A percentile compares a stretch with the other conserved stretches of the same genome.
These are phyloP conservation scores for Magallana ariakensis DNA, from an alignment of 1,140 invertebrate species.

Conservation along the genomic window DNA sequence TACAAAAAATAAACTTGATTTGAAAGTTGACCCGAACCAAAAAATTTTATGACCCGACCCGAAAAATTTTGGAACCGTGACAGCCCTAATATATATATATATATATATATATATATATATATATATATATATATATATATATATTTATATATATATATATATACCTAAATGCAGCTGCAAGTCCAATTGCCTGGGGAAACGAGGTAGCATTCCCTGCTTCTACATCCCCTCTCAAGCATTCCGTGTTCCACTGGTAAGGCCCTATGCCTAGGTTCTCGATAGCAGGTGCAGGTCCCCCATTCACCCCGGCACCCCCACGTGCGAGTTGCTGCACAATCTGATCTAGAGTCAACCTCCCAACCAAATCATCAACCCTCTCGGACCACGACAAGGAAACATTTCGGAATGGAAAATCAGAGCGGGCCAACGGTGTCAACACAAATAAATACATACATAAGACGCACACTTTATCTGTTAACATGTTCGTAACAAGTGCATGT, in stretches of 20 bases:
- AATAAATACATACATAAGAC: not conserved
- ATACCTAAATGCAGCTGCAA: conserved; percentile 77
- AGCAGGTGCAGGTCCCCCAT: conserved; percentile 72
- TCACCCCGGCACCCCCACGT: conserved; percentile 70
- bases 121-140: no score
- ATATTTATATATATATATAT: no score
- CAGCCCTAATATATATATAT: no score
- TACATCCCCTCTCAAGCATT: conserved; percentile 75
- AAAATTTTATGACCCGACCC: no score
- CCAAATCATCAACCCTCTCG: conserved; percentile 74
- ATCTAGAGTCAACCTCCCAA: conserved; percentile 69
- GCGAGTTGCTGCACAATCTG: conserved; percentile 76
- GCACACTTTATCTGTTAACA: no score
- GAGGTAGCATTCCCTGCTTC: conserved; percentile 72
- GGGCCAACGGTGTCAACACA: not conserved
- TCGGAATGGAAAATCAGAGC: conserved; percentile 67
- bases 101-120: no score
- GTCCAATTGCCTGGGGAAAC: conserved; percentile 75
- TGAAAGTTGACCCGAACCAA: no score
- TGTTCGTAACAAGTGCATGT: no score
- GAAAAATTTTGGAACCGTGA: no score
- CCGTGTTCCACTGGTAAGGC: conserved; percentile 77
- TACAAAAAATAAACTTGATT: no score
- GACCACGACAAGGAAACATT: conserved; percentile 74
- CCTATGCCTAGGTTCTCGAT: conserved; percentile 74